Percentiles rank a stretch among this genome's conserved stretches.
Evolutionary conservation across 1,140 invertebrate genomes (phyloP).

Genomic region (Eueides isabella): DNA sequence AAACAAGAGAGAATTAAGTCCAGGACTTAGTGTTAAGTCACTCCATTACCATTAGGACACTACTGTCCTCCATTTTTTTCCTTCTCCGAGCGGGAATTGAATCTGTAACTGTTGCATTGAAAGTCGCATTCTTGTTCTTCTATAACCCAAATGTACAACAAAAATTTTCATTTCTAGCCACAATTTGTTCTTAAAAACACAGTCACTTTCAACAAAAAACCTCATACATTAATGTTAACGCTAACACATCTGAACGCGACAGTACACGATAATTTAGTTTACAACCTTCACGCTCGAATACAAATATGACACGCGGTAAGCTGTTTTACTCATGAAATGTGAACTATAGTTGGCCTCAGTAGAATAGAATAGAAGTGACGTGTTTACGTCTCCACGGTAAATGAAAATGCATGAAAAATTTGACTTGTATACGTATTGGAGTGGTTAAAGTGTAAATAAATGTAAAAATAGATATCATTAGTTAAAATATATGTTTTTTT

Average conservation of each 20-base stretch:
- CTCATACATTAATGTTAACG: background rate
- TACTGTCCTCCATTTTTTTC: too few species aligned
- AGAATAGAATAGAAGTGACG: background rate
- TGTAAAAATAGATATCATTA: too few species aligned
- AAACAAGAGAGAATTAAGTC: too few species aligned
- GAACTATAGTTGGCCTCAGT: background rate
- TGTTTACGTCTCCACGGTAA: background rate
- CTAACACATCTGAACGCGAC: background rate
- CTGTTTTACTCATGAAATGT: slow-evolving; percentile 21
- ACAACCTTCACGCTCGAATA: slow-evolving; percentile 22
- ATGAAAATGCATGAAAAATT: background rate
- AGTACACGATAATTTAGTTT: slow-evolving; percentile 22
- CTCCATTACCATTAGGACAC: too few species aligned
- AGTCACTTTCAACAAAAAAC: background rate
- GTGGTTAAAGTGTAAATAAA: background rate
- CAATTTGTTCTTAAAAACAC: too few species aligned
- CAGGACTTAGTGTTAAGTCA: too few species aligned
- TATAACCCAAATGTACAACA: too few species aligned
- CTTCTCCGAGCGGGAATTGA: too few species aligned
- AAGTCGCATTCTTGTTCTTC: too few species aligned
- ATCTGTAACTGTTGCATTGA: too few species aligned
- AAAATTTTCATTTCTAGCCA: too few species aligned
- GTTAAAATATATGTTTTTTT: too few species aligned
- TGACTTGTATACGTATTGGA: background rate
- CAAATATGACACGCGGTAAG: slow-evolving; percentile 21